phyloP scores from a whole-genome alignment of 2,113 vertebrate genomes.

The Mohoua ochrocephala region DNA sequence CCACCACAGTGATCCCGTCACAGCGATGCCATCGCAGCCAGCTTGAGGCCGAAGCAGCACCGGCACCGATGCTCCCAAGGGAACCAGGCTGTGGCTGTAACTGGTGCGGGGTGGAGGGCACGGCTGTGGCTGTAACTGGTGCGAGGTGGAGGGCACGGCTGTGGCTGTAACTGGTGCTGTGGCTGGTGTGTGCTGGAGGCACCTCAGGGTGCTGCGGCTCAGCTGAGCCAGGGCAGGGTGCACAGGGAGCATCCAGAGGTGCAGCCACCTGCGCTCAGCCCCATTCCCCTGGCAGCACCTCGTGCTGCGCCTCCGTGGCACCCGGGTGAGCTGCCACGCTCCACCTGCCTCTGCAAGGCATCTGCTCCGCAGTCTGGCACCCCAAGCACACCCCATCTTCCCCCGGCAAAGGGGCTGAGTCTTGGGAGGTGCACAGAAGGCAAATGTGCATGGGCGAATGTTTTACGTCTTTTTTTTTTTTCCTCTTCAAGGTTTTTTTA shows the following conservation, averaged over 20 bases:
- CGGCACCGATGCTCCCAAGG: not conserved
- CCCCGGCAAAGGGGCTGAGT: not conserved
- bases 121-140: not conserved
- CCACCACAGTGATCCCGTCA: no score
- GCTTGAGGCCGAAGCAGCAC: not conserved
- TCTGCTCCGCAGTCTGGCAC: not conserved
- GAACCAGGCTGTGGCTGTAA: not conserved
- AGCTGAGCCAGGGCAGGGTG: not conserved
- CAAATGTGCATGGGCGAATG: rapidly evolving
- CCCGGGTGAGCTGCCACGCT: not conserved
- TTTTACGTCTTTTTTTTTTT: not conserved
- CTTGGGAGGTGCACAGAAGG: not conserved
- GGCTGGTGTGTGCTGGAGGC: not conserved
- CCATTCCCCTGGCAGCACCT: not conserved
- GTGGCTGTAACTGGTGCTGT: not conserved
- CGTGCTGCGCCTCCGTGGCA: not conserved
- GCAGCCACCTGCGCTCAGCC: not conserved
- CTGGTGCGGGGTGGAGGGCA: no score
- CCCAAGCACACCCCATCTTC: not conserved
- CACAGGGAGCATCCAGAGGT: rapidly evolving
- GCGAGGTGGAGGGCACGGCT: no score
- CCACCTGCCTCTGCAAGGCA: not conserved
- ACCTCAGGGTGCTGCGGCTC: not conserved
- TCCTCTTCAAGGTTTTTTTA: not conserved
- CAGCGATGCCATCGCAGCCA: no score